phyloP scores from a whole-genome alignment of 2,797 vertebrate species.

The Centropyge bicolor region DNA sequence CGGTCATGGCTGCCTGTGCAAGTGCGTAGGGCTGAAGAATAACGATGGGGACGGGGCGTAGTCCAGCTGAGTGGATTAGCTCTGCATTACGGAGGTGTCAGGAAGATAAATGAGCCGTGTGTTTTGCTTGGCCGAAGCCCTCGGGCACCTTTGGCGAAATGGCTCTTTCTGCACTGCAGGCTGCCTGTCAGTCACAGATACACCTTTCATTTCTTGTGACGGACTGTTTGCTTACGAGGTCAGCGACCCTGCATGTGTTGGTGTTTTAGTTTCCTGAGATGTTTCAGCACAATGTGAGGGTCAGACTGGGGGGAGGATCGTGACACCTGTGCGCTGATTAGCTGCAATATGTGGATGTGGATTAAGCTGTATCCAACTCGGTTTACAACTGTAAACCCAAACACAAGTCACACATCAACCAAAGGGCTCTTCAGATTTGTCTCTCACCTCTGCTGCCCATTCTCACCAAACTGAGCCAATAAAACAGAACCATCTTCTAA shows the following conservation, averaged over 20 bases:
- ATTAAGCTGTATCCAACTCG: not conserved
- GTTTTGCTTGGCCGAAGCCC: constrained; percentile 64
- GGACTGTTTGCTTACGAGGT: constrained; percentile 47
- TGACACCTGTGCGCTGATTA: not conserved
- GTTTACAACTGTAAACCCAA: constrained; percentile 10
- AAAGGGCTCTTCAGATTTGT: not conserved
- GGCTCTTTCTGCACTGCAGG: constrained; percentile 70
- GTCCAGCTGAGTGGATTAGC: constrained; percentile 79
- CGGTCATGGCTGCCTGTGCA: constrained; percentile 1
- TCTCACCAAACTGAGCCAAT: not conserved
- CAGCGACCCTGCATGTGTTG: constrained; percentile 38
- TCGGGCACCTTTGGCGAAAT: constrained; percentile 61
- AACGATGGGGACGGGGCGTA: constrained; percentile 23
- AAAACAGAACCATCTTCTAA: not conserved
- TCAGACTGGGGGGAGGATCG: constrained; percentile 7
- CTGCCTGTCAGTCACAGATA: constrained; percentile 69
- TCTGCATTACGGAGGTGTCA: constrained; percentile 81
- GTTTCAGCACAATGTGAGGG: constrained; percentile 49
- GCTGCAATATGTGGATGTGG: not conserved
- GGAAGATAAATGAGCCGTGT: constrained; percentile 80
- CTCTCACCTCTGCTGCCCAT: not conserved
- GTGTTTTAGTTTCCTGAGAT: constrained; percentile 17
- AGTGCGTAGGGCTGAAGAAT: constrained; percentile 20
- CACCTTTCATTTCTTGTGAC: constrained; percentile 50
- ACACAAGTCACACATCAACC: not conserved